Conservation (phyloP, 2,888 invertebrate genomes). For the Flabesymbios commensalis region DNA sequence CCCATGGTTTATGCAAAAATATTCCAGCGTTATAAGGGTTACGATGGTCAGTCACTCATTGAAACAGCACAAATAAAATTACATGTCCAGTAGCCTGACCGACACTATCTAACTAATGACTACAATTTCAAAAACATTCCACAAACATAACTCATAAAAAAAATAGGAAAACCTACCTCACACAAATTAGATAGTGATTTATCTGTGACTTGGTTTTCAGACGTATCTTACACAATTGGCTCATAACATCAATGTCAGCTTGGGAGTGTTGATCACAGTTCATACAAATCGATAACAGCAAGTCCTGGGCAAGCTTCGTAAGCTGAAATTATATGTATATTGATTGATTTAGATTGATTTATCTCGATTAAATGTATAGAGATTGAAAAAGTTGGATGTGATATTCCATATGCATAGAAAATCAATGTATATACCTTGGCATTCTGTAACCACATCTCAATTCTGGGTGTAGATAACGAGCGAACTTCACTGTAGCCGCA, state of each 20-base stretch:
- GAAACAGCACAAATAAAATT: no score
- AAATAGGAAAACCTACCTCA: conserved; percentile 64
- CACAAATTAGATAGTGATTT: conserved; percentile 83
- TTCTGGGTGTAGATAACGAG: conserved; percentile 75
- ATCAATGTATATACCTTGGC: conserved; percentile 69
- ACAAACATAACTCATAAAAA: no score
- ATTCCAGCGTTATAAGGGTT: no score
- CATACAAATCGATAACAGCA: conserved; percentile 85
- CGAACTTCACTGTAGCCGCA: conserved; percentile 87
- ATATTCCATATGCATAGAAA: background rate
- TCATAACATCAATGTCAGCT: conserved; percentile 77
- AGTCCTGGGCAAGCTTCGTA: conserved; percentile 87
- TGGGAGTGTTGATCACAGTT: conserved; percentile 76
- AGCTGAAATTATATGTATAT: conserved; percentile 61
- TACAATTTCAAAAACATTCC: no score
- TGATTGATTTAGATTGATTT: no score
- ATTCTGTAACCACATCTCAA: conserved; percentile 94
- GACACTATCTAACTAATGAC: no score
- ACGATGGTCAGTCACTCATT: no score
- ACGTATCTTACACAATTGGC: conserved; percentile 84
- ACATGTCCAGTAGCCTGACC: no score
- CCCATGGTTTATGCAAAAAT: no score
- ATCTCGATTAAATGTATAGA: no score
- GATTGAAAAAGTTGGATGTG: background rate
- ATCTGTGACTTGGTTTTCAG: conserved; percentile 92